Conservation (phyloP, 2,888 invertebrate genomes). For the Caenorhabditis afra region DNA sequence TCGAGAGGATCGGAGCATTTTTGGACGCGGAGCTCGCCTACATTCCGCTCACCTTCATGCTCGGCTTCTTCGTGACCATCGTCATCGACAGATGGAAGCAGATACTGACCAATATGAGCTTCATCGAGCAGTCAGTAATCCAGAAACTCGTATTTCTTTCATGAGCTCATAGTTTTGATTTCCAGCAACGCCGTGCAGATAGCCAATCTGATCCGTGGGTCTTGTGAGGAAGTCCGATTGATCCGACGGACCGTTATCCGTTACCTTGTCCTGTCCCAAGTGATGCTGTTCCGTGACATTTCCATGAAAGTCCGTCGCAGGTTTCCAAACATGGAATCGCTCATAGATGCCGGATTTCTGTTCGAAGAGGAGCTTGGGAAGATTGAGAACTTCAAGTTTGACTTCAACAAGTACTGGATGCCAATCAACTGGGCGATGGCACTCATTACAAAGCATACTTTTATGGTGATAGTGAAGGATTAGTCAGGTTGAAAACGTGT, state of each 20-base stretch:
- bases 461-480: background rate
- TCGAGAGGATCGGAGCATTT: slow-evolving; percentile 37
- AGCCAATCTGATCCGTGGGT: slow-evolving; percentile 53
- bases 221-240: slow-evolving; percentile 47
- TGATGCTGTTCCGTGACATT: slow-evolving; percentile 63
- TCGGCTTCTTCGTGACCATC: slow-evolving; percentile 74
- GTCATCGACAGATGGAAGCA: slow-evolving; percentile 72
- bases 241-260: slow-evolving; percentile 67
- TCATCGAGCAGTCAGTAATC: slow-evolving; percentile 72
- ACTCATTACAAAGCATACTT: slow-evolving; percentile 18
- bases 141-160: background rate
- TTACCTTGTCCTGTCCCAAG: slow-evolving; percentile 71
- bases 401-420: slow-evolving; percentile 71
- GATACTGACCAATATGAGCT: slow-evolving; percentile 69
- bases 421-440: slow-evolving; percentile 71
- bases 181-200: slow-evolving; percentile 64
- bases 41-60: slow-evolving; percentile 74
- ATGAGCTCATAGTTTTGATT: no score
- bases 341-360: slow-evolving; percentile 54
- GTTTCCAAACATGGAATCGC: slow-evolving; percentile 60
- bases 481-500: background rate
- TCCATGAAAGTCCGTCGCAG: slow-evolving; percentile 56
- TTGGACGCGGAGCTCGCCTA: slow-evolving; percentile 59
- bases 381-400: slow-evolving; percentile 60
- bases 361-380: slow-evolving; percentile 62